Base-by-base conservation (phyloP, 2,113 vertebrate genomes). In the Hirundichthys speculiger region DNA sequence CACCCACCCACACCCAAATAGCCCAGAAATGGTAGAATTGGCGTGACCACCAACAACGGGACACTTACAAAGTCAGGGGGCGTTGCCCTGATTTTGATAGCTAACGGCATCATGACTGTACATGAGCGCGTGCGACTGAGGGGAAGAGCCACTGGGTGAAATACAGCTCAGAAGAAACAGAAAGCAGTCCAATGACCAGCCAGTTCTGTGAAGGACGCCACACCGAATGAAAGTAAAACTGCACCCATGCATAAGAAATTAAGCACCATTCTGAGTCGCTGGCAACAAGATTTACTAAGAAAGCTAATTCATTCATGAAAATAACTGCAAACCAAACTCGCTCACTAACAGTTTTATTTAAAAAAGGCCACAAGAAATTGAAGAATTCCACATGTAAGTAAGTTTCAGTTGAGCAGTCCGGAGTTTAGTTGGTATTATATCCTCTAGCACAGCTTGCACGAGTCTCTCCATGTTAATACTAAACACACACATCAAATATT, bases 401-500 rank as follows among this genome's bases (percentile, higher is more conserved):
- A 82, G 85, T 85, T 88, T 85, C 81, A 89, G 41, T 81, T 55
- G 71, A 89, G 81, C 72, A 85, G 72, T 55, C 77, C 65, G 59
- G 73, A 78, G 80, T 89, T 88, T 88, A 81, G 80, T 69, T 73
- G 82, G 73, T 16, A 15, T 81, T 82, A 86, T 57, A 73, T 82
- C 70, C 80, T 71, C 73, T 46, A 59, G 80, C 73, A 6, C 63
- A 27, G 68, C 75, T 72, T 62, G 67, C 71, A 64, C n/a, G 11
- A 72, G 77, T 42, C 77, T 80, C 84, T 83, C 69, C 74, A 69
- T 87, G 75, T 79, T 85, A 88, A 88, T 89, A 79, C 80, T 89
- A 74, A 91, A 89, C 55, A 86, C 83, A 91, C 85, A 90, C 65
- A 88, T 86, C 86, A 87, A 82, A 84, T 86, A 90, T 89, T 88